Conservation (phyloP, 1,140 invertebrate species). For the Atta texana region DNA sequence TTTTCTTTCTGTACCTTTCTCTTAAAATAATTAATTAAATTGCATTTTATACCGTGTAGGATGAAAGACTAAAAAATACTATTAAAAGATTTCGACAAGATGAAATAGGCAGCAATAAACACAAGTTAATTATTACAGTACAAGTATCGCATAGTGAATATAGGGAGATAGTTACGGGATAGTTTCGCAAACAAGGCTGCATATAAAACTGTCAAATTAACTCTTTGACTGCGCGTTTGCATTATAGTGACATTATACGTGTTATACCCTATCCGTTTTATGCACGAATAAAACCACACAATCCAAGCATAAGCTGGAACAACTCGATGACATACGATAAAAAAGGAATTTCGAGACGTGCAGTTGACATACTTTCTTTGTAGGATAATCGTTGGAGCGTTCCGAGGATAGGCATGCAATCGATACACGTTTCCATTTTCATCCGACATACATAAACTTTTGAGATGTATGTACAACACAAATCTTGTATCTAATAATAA, state of each 20-base stretch:
- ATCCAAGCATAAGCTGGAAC: slow-evolving; percentile 24
- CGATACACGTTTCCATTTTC: slow-evolving; percentile 35
- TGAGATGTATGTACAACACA: not conserved
- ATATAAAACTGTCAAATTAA: slow-evolving; percentile 29
- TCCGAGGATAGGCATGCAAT: slow-evolving; percentile 19
- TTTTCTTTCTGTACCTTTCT: not conserved
- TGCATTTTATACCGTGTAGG: not conserved
- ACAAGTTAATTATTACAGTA: not conserved
- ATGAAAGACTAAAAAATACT: not conserved
- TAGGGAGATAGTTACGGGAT: slow-evolving; percentile 3
- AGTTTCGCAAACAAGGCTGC: slow-evolving; percentile 10
- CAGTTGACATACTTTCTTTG: slow-evolving; percentile 57
- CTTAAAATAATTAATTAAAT: slow-evolving; percentile 1
- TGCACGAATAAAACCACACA: slow-evolving; percentile 55
- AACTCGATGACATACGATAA: slow-evolving; percentile 50
- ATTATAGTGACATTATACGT: slow-evolving; percentile 22
- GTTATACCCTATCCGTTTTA: slow-evolving; percentile 25
- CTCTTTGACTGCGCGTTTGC: slow-evolving; percentile 38
- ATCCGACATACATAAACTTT: slow-evolving; percentile 24
- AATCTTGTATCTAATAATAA: not conserved
- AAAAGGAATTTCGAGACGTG: slow-evolving; percentile 57
- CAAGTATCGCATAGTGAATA: not conserved
- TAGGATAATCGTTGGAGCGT: slow-evolving; percentile 46
- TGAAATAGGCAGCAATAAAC: not conserved
- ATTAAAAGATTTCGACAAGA: not conserved